These are phyloP conservation scores for Lissonota sp. DNA, from an alignment of 2,888 invertebrate genomes.

Conservation along the genomic window DNA sequence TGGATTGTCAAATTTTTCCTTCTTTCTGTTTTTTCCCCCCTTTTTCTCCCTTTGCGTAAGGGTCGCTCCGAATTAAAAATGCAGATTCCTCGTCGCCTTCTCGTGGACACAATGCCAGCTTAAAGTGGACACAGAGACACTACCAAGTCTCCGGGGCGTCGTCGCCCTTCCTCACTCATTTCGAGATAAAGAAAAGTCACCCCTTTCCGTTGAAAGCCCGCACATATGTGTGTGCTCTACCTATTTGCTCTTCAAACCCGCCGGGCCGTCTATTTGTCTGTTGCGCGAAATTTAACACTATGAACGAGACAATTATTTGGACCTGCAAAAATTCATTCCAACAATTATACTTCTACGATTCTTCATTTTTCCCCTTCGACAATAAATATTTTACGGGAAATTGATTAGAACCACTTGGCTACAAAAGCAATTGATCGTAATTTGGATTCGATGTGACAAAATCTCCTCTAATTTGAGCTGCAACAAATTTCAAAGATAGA, in stretches of 20 bases:
- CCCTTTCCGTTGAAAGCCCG: not conserved
- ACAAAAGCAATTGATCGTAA: no score
- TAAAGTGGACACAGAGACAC: slow-evolving; percentile 6
- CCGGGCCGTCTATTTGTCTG: slow-evolving; percentile 9
- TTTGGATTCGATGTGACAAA: no score
- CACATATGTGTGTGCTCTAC: slow-evolving; percentile 65
- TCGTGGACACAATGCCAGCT: slow-evolving; percentile 36
- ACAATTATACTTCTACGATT: no score
- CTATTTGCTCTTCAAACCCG: slow-evolving; percentile 60
- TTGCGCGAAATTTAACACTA: slow-evolving; percentile 28
- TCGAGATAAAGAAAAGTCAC: slow-evolving; percentile 39
- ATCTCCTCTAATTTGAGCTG: no score
- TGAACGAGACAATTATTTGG: not conserved
- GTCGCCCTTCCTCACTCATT: not conserved
- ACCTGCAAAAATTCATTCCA: no score
- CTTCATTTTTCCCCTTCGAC: no score
- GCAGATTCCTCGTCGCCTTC: slow-evolving; percentile 25
- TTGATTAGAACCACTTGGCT: no score
- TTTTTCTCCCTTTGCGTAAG: not conserved
- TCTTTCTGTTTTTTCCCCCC: not conserved
- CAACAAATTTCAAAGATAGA: no score
- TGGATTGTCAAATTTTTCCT: not conserved
- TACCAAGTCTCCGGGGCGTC: slow-evolving; percentile 5
- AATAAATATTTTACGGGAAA: no score
- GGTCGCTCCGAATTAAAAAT: slow-evolving; percentile 16